Conservation (phyloP, 1,140 invertebrate genomes). For the Scaptomyza hsui region DNA sequence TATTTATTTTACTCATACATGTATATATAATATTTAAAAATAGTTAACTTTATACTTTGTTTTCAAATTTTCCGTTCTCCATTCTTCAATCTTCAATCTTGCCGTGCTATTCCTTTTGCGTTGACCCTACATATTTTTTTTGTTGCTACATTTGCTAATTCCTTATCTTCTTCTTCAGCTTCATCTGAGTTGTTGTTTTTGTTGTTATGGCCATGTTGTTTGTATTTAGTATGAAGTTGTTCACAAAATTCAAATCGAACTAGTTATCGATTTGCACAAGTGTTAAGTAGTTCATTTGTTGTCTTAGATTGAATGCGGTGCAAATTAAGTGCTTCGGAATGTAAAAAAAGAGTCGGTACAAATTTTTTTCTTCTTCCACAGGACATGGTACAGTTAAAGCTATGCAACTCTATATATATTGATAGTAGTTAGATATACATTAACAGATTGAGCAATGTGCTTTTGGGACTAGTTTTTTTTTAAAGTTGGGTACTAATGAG, state of each 20-base stretch:
- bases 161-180: constrained; percentile 15
- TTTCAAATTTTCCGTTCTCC: constrained; percentile 53
- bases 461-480: not conserved
- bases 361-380: constrained; percentile 1
- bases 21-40: constrained; percentile 67
- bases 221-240: not conserved
- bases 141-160: constrained; percentile 15
- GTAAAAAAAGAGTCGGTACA: constrained; percentile 17
- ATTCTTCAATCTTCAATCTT: constrained; percentile 14
- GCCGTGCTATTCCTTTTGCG: constrained; percentile 27
- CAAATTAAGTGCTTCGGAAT: constrained; percentile 18
- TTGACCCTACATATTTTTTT: constrained; percentile 9
- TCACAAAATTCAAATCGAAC: not conserved
- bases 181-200: constrained; percentile 30
- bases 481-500: not conserved
- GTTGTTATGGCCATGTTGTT: constrained; percentile 23
- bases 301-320: constrained; percentile 12
- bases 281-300: constrained; percentile 9
- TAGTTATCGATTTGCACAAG: not conserved
- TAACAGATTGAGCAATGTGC: constrained; percentile 30
- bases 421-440: constrained; percentile 34
- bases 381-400: constrained; percentile 2
- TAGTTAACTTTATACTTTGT: constrained; percentile 82
- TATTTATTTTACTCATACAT: constrained; percentile 38
- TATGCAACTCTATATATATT: constrained; percentile 15